Base-by-base conservation (phyloP, 2,888 invertebrate species). In the Coleophora flavipennella region DNA sequence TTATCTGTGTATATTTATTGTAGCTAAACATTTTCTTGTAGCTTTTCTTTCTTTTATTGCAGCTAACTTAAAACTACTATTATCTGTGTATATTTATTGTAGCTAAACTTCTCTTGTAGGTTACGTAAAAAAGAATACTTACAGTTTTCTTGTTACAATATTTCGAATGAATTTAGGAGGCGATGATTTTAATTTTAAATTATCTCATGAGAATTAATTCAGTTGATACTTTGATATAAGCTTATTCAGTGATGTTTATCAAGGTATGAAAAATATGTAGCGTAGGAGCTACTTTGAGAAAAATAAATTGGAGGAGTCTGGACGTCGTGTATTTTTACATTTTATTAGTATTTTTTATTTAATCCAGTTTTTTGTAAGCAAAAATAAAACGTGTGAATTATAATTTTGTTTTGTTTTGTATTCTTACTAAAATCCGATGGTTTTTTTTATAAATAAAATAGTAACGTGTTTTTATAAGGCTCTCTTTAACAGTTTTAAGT, bases 381-480 rank as follows among this genome's bases (percentile, higher is more conserved):
- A 37, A 50, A 51, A 47, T 54, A 55, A 58, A 38, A 53, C 49
- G 64, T 55, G 55, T 59, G 44, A 46, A 50, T 46, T 40, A 48
- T 55, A 25, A 45, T 39, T 43, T n/a, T n/a, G n/a, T n/a, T n/a
- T 49, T 45, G 26, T 46, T 46, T 46, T 48, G 40, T 44, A 47
- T 52, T 42, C 44, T 45, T 39, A 38, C 47, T 41, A 44, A 33
- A 31, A 41, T 42, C 41, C 46, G 45, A 55, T 57, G 64, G 71
- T 76, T 55, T 69, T 68, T 69, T 50, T 59, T 53, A 50, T 48
- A 39, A 27, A 10, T 43, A 36, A 37, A 31, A 28, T 25, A 31
- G 32, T 14, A 36, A 29, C 32, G n/a, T 35, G 31, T 41, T 41
- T 27, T 31, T 13, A 20, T 20, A 20, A 20, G 20, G 20, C 20